Percentiles rank a stretch among this genome's conserved stretches.
These are phyloP conservation scores for Morpho helenor DNA, from an alignment of 2,888 invertebrate genomes.

Conservation along the genomic window DNA sequence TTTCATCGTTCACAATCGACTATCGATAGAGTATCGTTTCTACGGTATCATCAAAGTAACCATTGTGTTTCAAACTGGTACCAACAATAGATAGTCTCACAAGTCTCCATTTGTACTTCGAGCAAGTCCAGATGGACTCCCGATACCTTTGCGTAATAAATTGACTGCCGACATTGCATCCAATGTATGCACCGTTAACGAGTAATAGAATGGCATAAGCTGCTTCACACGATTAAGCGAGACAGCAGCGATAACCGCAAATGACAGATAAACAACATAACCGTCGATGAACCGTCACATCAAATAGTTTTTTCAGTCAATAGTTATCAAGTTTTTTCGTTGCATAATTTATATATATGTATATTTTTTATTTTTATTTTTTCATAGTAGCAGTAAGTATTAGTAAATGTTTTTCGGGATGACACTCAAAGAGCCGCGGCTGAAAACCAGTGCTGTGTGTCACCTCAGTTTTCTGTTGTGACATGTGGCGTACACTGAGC, in stretches of 20 bases:
- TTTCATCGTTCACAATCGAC: slow-evolving; percentile 6
- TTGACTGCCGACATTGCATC: slow-evolving; percentile 54
- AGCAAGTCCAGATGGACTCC: slow-evolving; percentile 42
- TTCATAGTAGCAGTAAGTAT: too few relatives aligned
- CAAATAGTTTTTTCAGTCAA: too few relatives aligned
- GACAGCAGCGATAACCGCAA: slow-evolving; percentile 1
- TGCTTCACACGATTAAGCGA: slow-evolving; percentile 19
- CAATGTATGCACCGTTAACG: slow-evolving; percentile 56
- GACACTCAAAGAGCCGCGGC: too few relatives aligned
- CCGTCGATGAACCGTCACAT: neutral
- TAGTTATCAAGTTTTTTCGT: too few relatives aligned
- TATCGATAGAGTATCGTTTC: slow-evolving; percentile 14
- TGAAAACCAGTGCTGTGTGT: too few relatives aligned
- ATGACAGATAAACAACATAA: neutral
- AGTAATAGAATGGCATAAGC: slow-evolving; percentile 19
- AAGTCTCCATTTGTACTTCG: slow-evolving; percentile 44
- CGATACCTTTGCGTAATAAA: slow-evolving; percentile 64
- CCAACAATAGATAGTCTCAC: slow-evolving; percentile 29
- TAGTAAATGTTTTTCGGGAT: too few relatives aligned
- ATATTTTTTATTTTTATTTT: too few relatives aligned
- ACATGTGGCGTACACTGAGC: too few relatives aligned
- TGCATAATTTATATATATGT: too few relatives aligned
- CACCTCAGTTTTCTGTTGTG: too few relatives aligned
- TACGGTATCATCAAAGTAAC: slow-evolving; percentile 27
- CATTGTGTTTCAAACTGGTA: slow-evolving; percentile 29